Evolutionary conservation across 2,888 invertebrate genomes (phyloP), one percentile per base, ranked within the genome.

Genomic region (Julus scanicus): DNA sequence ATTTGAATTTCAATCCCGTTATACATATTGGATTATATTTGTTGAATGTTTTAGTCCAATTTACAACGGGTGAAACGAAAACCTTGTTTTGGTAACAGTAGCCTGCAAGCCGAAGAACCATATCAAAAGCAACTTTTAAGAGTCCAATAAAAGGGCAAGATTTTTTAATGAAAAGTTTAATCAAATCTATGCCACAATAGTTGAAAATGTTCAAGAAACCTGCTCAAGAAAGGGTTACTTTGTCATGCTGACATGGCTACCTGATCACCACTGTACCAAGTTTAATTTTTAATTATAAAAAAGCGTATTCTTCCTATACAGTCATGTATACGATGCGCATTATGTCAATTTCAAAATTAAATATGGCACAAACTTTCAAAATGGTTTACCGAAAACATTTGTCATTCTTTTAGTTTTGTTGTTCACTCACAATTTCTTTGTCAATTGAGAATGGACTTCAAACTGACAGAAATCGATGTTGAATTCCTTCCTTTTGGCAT

Each of bases 401-500:
- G 8, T 29, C 53, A 15, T 9, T 29, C 8, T 29, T 29, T 71
- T 71, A 29, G 71, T 71, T 71, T 29, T 63, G 2, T 63, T n/a
- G 6, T n/a, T 63, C 20, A 0, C 29, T 71, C 29, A 29, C 63
- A 71, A 29, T 71, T 71, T 20, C 8, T 71, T 71, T 71, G 71
- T 29, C 71, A 71, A n/a, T 71, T 29, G 20, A 71, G 29, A 29
- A 29, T 29, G 71, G 71, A n/a, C 63, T 63, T 63, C 63, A 63
- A 63, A 63, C 63, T 63, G 63, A n/a, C 63, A 63, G 17, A 63
- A 63, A 63, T n/a, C n/a, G 63, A 63, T n/a, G n/a, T 63, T 63
- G 63, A n/a, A 15, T n/a, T 63, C 0, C 6, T 71, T 29, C 11
- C 0, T 71, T 71, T 71, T 71, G 29, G 4, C 71, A 71, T 71